Evolutionary conservation across 2,888 invertebrate genomes (phyloP), one percentile per base, ranked within the genome.

Genomic region (Alloscopus bannaensis): DNA sequence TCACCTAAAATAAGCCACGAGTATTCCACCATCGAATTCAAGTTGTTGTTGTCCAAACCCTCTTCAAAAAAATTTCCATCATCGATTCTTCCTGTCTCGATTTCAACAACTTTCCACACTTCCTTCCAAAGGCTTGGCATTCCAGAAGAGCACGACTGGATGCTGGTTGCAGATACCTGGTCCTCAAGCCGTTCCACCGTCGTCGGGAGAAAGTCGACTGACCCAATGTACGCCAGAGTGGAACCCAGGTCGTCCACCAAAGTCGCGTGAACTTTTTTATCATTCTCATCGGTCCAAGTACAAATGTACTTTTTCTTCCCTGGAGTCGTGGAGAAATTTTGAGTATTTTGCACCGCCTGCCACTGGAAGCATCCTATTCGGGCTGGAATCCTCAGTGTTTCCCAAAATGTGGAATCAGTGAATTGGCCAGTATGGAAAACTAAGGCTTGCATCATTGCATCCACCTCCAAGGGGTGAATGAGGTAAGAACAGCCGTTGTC

Each of bases 121-220:
- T 76, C 76, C 20, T 76, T 62, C 60, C 60, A 76, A 29, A 68
- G 8, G 3, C 22, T 40, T 1, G 76, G 76, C 20, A 76, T 26
- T 18, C 2, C 0, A 0, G 50, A 18, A 3, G 13, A n/a, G 3
- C n/a, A 22, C 4, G 28, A 6, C 3, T 55, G 6, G 4, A 31
- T 13, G 3, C 31, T 18, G 52, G 62, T 11, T 55, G 55, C 2
- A 57, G 45, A 1, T 65, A 1, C 6, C 29, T 22, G 1, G 57
- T n/a, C 31, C 22, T 69, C 26, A 11, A 76, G 20, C 0, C 52
- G 3, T 22, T 28, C 28, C 0, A 52, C 60, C 1, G 68, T 69
- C n/a, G 69, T 76, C 22, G 52, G 62, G 2, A 36, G 13, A 16
- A 76, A 26, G 0, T 66, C 31, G 3, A 59, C 50, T 13, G 20